A percentile compares a stretch with the other conserved stretches of the same genome.
phyloP scores from a whole-genome alignment of 2,888 invertebrate species.

The Drosophila percnosoma region DNA sequence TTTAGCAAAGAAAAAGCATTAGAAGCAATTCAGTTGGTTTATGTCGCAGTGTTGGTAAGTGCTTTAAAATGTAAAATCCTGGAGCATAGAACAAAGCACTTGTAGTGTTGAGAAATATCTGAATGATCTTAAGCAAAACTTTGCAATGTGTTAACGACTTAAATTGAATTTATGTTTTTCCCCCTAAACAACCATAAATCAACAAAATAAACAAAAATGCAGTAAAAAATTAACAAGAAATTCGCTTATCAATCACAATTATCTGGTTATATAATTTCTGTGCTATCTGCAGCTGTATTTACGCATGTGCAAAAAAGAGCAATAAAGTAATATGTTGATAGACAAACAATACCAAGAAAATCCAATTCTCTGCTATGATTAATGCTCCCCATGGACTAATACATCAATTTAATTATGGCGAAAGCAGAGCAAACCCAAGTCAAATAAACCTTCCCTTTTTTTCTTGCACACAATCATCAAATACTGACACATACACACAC shows the following conservation, averaged over 20 bases:
- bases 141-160: background rate
- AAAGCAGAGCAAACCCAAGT: conserved; percentile 30
- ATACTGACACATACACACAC: conserved; percentile 32
- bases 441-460: conserved; percentile 20
- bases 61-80: background rate
- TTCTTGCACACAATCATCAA: conserved; percentile 6
- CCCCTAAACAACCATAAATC: background rate
- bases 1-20: conserved; percentile 8
- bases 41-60: background rate
- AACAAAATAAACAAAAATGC: background rate
- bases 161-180: background rate
- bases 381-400: conserved; percentile 56
- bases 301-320: background rate
- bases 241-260: conserved; percentile 2
- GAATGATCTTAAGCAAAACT: background rate
- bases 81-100: background rate
- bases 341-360: conserved; percentile 29
- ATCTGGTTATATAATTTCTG: background rate
- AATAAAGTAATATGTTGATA: conserved; percentile 2
- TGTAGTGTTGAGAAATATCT: background rate
- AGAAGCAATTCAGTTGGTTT: background rate
- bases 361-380: conserved; percentile 30
- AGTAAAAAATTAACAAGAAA: background rate
- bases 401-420: conserved; percentile 68
- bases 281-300: conserved; percentile 8